Base-by-base conservation (phyloP, 2,113 vertebrate species). In the Mormyrus iriodes region DNA sequence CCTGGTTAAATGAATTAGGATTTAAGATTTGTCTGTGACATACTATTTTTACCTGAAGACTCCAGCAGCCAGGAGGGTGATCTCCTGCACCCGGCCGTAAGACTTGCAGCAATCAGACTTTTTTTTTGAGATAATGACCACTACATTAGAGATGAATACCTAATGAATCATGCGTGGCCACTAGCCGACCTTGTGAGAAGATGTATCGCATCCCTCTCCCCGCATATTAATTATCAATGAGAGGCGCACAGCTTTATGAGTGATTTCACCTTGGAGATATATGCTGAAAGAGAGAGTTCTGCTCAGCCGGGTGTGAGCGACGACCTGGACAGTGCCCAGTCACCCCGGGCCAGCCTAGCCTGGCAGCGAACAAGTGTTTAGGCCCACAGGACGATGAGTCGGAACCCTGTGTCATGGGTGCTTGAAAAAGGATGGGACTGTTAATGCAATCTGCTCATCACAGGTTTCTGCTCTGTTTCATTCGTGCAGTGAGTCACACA, bases 121-220 rank as follows among this genome's bases (percentile, higher is more conserved):
- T 88, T 79, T 53, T 42, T 88, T 48, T 21, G 84, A 61, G 79
- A 84, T 83, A 88, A 90, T 89, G 52, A 79, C 82, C 61, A 89
- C 58, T 90, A 88, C 89, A 73, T 86, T 55, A 89, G 87, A 89
- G 87, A 89, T 89, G 88, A 90, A 91, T 88, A 89, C 91, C 88
- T 90, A 90, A 90, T 90, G 90, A 89, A 90, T 86, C 91, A 91
- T 87, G 87, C 69, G 86, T 87, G 89, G 91, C 73, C 85, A 87
- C 17, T 55, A 87, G 53, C 83, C 79, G 61, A 84, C 69, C 85
- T 88, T 88, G 87, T 87, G 53, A 83, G 53, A 35, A 24, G 49
- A 88, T 90, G 88, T 87, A 89, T 90, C 88, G 89, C 87, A 53
- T 89, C 88, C 73, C 58, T 53, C 76, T 73, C 76, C 79, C 90